phyloP scores from a whole-genome alignment of 2,888 invertebrate species.

The Dasysyrphus tricinctus region DNA sequence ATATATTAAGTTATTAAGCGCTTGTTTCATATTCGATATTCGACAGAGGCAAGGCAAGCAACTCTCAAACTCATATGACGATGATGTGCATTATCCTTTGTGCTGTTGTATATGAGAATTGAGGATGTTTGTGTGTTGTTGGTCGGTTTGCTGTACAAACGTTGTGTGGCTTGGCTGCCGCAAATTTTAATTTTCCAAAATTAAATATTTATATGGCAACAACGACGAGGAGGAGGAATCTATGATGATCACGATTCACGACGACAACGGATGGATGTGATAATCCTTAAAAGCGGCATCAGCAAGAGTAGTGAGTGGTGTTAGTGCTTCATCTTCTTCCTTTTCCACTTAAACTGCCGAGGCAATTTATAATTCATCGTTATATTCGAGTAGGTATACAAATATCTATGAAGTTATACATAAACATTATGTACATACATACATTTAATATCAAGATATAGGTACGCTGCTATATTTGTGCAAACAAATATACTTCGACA shows the following conservation, averaged over 20 bases:
- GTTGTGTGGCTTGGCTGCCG: conserved; percentile 29
- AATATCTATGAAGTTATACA: not conserved
- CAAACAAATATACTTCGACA: conserved; percentile 50
- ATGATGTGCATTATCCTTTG: conserved; percentile 31
- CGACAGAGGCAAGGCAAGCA: conserved; percentile 5
- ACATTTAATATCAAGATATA: not conserved
- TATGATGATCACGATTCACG: not conserved
- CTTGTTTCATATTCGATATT: conserved; percentile 48
- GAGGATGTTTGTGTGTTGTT: not conserved
- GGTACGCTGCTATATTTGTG: not conserved
- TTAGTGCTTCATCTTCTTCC: conserved; percentile 49
- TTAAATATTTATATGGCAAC: conserved; percentile 72
- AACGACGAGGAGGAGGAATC: not conserved
- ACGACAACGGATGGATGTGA: conserved; percentile 34
- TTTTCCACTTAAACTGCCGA: conserved; percentile 68
- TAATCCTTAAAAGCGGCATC: conserved; percentile 35
- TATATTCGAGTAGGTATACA: conserved; percentile 1
- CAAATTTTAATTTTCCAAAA: conserved; percentile 72
- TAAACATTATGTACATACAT: not conserved
- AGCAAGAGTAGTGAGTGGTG: conserved; percentile 15
- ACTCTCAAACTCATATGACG: not conserved
- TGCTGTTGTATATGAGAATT: not conserved
- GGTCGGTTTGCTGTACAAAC: conserved; percentile 12
- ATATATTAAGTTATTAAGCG: conserved; percentile 75
- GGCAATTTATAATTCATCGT: conserved; percentile 67